Base-by-base conservation (phyloP, 2,797 vertebrate genomes). In the Sebastes minor region DNA sequence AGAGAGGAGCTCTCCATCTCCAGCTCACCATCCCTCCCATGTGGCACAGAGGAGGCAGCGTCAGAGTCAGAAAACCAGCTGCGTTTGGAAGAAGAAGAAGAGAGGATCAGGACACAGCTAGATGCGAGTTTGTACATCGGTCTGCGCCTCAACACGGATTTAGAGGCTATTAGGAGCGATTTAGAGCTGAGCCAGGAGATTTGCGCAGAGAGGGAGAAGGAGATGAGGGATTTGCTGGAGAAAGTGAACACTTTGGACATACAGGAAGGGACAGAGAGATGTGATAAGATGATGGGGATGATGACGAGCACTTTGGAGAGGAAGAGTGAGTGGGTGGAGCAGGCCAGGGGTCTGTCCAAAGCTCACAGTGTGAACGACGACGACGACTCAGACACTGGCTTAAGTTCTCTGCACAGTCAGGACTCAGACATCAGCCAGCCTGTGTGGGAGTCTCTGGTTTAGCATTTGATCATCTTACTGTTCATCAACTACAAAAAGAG, bases 391-490 rank as follows among this genome's bases (percentile, higher is more conserved):
- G 98, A 99, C 88, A 99, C 98, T 0, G 98, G 98, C 9, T 93
- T 99, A 82, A 99, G 98, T 76, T 99, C 98, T 32, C 97, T 99
- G 97, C 98, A 99, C 95, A 99, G 98, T 77, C 98, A 99, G 91
- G 98, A 99, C 91, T 99, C 98, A 5, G 98, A 99, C 91, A 38
- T 38, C 35, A 96, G 95, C 14, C 80, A 88, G 6, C 95, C 84
- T 4, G 88, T 93, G 80, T 91, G 91, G 91, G 92, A 93, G 85
- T 91, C 93, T 27, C 80, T 92, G 83, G 91, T 92, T 62, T 93
- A 86, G 64, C 38, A 14, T 46, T 42, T 32, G 4, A 42, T 55
- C 9, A 65, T 65, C 53, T 61, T 25, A n/a, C 35, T 68, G 16
- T 63, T 49, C 1, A 32, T 73, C 10, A 27, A 5, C 6, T 20